These are phyloP conservation scores for Chymomyza fuscimana DNA, from an alignment of 2,888 invertebrate genomes.

Conservation along the genomic window DNA sequence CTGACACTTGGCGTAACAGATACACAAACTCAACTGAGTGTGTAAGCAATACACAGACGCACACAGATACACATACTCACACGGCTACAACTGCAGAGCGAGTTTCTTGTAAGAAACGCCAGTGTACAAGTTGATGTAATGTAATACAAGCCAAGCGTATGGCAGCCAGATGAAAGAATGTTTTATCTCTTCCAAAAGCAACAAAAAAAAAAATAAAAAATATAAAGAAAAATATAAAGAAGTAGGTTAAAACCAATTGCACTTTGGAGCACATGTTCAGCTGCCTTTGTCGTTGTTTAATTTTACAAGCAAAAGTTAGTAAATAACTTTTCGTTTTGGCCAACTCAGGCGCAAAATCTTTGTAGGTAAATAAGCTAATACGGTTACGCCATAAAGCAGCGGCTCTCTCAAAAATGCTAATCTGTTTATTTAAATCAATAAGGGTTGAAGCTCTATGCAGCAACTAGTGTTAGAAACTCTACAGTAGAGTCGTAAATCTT, in stretches of 20 bases:
- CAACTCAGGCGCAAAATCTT: too few relatives aligned
- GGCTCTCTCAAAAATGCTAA: too few relatives aligned
- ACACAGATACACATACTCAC: neutral
- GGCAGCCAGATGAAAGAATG: neutral
- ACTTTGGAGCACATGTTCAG: neutral
- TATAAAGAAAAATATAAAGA: neutral
- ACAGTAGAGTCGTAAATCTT: too few relatives aligned
- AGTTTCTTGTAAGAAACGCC: slow-evolving; percentile 47
- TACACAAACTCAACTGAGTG: slow-evolving; percentile 70
- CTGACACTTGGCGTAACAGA: slow-evolving; percentile 53
- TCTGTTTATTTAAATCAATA: too few relatives aligned
- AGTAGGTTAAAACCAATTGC: neutral
- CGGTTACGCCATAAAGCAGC: too few relatives aligned
- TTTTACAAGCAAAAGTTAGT: neutral
- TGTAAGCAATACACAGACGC: slow-evolving; percentile 57
- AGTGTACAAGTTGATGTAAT: slow-evolving; percentile 23
- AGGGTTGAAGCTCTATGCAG: too few relatives aligned
- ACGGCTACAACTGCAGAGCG: neutral
- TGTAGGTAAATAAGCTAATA: too few relatives aligned
- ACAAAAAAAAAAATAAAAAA: too few relatives aligned
- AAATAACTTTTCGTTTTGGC: too few relatives aligned
- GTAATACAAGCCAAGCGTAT: slow-evolving; percentile 41
- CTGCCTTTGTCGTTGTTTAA: neutral
- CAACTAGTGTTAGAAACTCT: too few relatives aligned
- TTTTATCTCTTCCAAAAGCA: neutral